Conservation (phyloP, 64 coral and sea anemone species). For the Montipora sp. region DNA sequence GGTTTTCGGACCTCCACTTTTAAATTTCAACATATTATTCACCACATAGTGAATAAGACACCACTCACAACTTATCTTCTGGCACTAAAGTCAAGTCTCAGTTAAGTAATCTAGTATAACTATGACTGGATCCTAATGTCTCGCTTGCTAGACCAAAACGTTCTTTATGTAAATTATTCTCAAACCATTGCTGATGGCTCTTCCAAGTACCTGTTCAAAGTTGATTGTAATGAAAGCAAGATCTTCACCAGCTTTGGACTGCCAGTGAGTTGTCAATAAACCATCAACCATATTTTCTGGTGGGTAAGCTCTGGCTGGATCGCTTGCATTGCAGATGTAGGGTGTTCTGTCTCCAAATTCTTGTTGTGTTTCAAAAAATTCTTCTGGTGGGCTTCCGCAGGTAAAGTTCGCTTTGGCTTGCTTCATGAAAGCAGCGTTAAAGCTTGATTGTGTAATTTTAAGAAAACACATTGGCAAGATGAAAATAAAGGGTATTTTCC, state of each 20-base stretch:
- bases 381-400: conserved; percentile 82
- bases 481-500: neutral
- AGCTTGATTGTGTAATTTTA: neutral
- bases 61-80: no score
- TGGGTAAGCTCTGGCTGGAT: conserved; percentile 60
- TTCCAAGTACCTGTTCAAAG: conserved; percentile 75
- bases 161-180: neutral
- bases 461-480: neutral
- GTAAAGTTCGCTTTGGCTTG: conserved; percentile 68
- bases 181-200: conserved; percentile 11
- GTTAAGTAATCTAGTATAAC: neutral
- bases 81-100: neutral
- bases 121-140: neutral
- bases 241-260: conserved; percentile 63
- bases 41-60: no score
- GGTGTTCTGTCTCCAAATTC: conserved; percentile 8
- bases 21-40: no score
- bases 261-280: conserved; percentile 69
- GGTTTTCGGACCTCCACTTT: no score
- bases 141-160: neutral
- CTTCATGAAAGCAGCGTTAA: conserved; percentile 65
- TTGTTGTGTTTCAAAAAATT: conserved; percentile 85
- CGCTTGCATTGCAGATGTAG: conserved; percentile 67
- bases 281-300: conserved; percentile 69
- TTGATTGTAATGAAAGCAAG: conserved; percentile 71